Percentiles rank a stretch among this genome's conserved stretches.
phyloP scores from a whole-genome alignment of 2,888 invertebrate genomes.

The Chrysodeixis includens region DNA sequence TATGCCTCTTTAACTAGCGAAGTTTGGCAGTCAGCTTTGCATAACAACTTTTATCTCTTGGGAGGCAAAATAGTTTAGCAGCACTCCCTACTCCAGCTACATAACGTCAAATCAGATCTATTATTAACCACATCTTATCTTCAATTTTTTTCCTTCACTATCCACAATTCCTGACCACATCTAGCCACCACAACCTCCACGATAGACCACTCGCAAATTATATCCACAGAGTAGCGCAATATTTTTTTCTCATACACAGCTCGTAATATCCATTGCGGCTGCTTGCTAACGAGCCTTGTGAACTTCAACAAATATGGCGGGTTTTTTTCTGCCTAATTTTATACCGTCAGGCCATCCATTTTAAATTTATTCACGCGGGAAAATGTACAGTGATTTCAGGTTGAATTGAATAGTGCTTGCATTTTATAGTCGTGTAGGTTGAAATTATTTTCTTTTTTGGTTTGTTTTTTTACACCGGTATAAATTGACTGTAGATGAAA shows the following conservation, averaged over 20 bases:
- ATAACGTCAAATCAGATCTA: too few species aligned
- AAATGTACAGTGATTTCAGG: neutral
- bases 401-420: neutral
- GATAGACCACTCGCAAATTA: neutral
- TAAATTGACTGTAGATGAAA: too few species aligned
- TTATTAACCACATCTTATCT: too few species aligned
- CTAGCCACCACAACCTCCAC: neutral
- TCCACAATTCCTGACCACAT: neutral
- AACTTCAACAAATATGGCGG: conserved; percentile 8
- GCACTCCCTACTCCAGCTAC: too few species aligned
- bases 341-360: conserved; percentile 6
- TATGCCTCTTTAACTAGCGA: too few species aligned
- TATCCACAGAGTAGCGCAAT: neutral
- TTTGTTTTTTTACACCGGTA: neutral
- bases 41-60: too few species aligned
- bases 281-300: conserved; percentile 17
- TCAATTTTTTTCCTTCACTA: too few species aligned
- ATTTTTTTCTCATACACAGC: neutral
- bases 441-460: neutral
- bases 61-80: too few species aligned
- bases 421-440: neutral
- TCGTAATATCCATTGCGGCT: conserved; percentile 10
- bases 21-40: too few species aligned
- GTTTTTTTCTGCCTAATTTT: conserved; percentile 14
- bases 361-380: neutral